Evolutionary conservation across 2,888 invertebrate genomes (phyloP).

Genomic region (Theodoxus fluviatilis): DNA sequence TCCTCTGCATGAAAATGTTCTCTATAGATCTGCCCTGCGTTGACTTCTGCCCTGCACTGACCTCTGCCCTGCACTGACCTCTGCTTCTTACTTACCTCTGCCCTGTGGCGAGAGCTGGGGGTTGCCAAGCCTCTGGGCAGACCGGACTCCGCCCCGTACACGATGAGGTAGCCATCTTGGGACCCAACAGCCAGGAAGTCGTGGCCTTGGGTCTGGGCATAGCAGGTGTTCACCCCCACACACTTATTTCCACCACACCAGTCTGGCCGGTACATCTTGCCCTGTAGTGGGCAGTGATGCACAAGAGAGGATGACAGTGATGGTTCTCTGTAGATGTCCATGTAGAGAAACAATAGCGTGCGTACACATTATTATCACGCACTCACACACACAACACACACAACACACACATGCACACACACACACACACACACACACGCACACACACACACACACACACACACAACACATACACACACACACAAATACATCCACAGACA

Average conservation of each 20-base stretch:
- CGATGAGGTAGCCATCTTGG: slow-evolving; percentile 50
- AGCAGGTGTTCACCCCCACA: slow-evolving; percentile 36
- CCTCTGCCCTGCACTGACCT: not conserved
- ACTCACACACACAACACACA: too few relatives aligned
- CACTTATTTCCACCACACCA: slow-evolving; percentile 38
- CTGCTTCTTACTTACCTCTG: slow-evolving; percentile 38
- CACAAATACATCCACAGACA: too few relatives aligned
- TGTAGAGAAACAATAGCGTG: too few relatives aligned
- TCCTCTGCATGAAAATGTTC: too few relatives aligned
- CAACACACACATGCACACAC: too few relatives aligned
- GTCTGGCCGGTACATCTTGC: slow-evolving; percentile 47
- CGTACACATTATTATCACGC: too few relatives aligned
- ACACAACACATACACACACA: too few relatives aligned
- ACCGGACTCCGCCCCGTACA: slow-evolving; percentile 43
- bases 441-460: too few relatives aligned
- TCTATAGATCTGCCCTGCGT: not conserved
- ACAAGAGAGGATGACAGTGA: too few relatives aligned
- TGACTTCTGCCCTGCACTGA: not conserved
- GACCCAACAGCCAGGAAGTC: slow-evolving; percentile 44
- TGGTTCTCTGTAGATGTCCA: too few relatives aligned
- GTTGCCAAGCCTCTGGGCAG: slow-evolving; percentile 39
- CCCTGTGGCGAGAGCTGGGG: slow-evolving; percentile 44
- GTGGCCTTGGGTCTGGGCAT: slow-evolving; percentile 36
- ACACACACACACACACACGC: too few relatives aligned
- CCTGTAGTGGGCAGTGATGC: too few relatives aligned